These are phyloP conservation scores for Melanogrammus aeglefinus DNA, from an alignment of 2,797 vertebrate genomes.

Conservation along the genomic window DNA sequence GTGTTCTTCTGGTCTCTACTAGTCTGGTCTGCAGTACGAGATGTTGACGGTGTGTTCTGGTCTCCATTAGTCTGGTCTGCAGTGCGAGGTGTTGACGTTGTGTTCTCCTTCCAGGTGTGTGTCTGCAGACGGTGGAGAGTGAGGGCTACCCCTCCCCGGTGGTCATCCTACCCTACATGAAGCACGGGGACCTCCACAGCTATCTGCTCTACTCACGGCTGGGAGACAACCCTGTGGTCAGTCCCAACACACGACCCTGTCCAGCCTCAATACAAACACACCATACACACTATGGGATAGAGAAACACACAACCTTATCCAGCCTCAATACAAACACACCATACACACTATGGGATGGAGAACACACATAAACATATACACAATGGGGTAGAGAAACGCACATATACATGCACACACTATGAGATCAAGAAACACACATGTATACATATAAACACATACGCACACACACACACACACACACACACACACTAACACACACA, in stretches of 20 bases:
- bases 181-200: conserved; percentile 91
- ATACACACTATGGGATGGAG: no score
- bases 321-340: no score
- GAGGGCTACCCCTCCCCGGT: conserved; percentile 89
- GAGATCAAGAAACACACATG: neutral
- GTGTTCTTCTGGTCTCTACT: neutral
- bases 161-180: conserved; percentile 92
- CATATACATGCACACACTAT: neutral
- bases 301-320: no score
- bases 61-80: neutral
- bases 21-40: neutral
- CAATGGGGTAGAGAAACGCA: no score
- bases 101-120: conserved; percentile 77
- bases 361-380: no score
- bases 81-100: neutral
- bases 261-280: no score
- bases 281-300: no score
- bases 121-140: conserved; percentile 89
- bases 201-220: conserved; percentile 90
- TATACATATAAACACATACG: neutral
- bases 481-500: neutral
- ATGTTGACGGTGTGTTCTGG: conserved; percentile 11
- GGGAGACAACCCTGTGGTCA: conserved; percentile 84
- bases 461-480: neutral
- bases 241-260: conserved; percentile 34